Evolutionary conservation across 2,888 invertebrate species (phyloP).

Genomic region (Laothoe populi): DNA sequence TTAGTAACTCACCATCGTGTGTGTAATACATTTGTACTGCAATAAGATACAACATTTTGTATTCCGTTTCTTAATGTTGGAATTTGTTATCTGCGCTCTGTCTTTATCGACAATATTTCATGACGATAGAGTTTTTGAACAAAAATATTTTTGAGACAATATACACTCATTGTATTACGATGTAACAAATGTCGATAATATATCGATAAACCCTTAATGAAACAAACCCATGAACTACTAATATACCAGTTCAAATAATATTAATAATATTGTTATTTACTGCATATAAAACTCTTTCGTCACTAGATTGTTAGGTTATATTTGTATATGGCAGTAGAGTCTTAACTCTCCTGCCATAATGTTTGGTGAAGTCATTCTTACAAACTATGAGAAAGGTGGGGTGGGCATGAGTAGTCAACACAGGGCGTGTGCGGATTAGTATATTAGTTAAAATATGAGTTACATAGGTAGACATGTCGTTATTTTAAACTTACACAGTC

Average conservation of each 20-base stretch:
- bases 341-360: background rate
- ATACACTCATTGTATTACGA: background rate
- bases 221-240: background rate
- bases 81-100: conserved; percentile 12
- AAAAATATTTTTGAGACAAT: background rate
- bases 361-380: conserved; percentile 24
- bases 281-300: background rate
- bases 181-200: background rate
- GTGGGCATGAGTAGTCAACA: conserved; percentile 13
- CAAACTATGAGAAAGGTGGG: conserved; percentile 19
- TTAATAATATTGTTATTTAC: too few species aligned
- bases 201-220: background rate
- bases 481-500: conserved; percentile 1
- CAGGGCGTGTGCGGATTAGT: conserved; percentile 25
- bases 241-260: background rate
- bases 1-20: conserved; percentile 50
- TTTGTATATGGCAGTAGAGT: background rate
- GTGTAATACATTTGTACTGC: conserved; percentile 54
- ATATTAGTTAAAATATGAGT: conserved; percentile 9
- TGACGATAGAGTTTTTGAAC: background rate
- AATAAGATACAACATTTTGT: conserved; percentile 33
- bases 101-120: background rate
- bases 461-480: background rate
- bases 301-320: background rate
- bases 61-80: background rate